Evolutionary conservation across 2,888 invertebrate species (phyloP).

Genomic region (Netelia fuscicornis): DNA sequence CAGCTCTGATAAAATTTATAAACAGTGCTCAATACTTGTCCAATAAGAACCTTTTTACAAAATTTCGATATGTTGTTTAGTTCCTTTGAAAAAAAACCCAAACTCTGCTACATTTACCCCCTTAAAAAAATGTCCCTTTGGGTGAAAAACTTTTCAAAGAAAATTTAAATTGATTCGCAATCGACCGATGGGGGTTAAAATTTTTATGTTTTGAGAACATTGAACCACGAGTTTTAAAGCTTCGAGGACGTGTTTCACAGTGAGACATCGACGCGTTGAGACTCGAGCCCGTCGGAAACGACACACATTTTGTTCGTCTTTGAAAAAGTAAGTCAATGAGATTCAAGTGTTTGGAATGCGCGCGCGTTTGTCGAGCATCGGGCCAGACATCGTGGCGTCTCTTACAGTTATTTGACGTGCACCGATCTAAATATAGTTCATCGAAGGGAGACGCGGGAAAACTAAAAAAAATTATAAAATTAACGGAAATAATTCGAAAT

Average conservation of each 20-base stretch:
- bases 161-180: too few species aligned
- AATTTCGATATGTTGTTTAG: too few species aligned
- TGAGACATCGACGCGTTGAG: slow-evolving; percentile 49
- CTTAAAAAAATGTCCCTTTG: too few species aligned
- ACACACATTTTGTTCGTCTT: slow-evolving; percentile 75
- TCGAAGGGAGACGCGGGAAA: neutral
- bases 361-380: slow-evolving; percentile 24
- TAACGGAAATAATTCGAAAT: neutral
- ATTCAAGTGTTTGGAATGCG: slow-evolving; percentile 70
- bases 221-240: slow-evolving; percentile 1
- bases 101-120: too few species aligned
- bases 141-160: too few species aligned
- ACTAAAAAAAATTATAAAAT: neutral
- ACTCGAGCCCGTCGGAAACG: slow-evolving; percentile 71
- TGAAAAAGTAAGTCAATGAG: slow-evolving; percentile 81
- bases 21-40: too few species aligned
- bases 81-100: too few species aligned
- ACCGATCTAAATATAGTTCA: neutral
- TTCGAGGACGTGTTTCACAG: neutral
- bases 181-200: too few species aligned
- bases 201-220: neutral
- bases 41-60: too few species aligned
- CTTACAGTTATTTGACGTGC: slow-evolving; percentile 18
- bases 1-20: too few species aligned
- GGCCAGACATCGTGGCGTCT: slow-evolving; percentile 17